Conservation (phyloP, 1,140 invertebrate genomes). For the Reticulitermes speratus region DNA sequence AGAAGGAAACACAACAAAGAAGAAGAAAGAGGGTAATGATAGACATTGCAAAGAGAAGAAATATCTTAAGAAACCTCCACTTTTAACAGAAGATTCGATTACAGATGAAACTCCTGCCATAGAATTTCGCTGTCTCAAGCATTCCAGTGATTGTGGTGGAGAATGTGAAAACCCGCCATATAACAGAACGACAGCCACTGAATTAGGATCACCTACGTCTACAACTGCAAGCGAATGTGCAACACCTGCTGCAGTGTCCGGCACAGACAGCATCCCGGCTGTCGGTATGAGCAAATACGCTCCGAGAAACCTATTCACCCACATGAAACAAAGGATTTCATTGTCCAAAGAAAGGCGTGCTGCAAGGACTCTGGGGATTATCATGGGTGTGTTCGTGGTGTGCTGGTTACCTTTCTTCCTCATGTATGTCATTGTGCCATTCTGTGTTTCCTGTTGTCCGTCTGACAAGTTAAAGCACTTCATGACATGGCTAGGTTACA, state of each 20-base stretch:
- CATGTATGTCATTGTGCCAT: conserved; percentile 89
- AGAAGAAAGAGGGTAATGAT: conserved; percentile 49
- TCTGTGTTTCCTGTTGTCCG: conserved; percentile 75
- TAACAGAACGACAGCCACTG: conserved; percentile 23
- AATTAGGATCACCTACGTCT: neutral
- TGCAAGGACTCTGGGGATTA: conserved; percentile 87
- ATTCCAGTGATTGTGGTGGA: conserved; percentile 31
- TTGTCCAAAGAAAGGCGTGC: conserved; percentile 88
- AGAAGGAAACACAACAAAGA: conserved; percentile 40
- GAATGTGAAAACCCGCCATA: conserved; percentile 33
- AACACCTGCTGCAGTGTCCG: neutral
- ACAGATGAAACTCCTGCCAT: conserved; percentile 48
- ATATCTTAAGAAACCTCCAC: conserved; percentile 52
- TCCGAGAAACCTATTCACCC: conserved; percentile 85
- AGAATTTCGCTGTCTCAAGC: conserved; percentile 39
- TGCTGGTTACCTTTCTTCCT: conserved; percentile 97
- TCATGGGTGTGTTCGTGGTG: conserved; percentile 93
- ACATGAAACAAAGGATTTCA: conserved; percentile 91
- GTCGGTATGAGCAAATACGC: conserved; percentile 33
- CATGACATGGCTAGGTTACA: conserved; percentile 96
- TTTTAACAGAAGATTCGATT: conserved; percentile 62
- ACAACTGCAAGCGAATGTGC: neutral
- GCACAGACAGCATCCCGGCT: neutral
- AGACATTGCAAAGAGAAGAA: conserved; percentile 50
- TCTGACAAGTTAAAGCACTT: conserved; percentile 80